Base-by-base conservation (phyloP, 2,113 vertebrate genomes). In the Nesospiza acunhae region DNA sequence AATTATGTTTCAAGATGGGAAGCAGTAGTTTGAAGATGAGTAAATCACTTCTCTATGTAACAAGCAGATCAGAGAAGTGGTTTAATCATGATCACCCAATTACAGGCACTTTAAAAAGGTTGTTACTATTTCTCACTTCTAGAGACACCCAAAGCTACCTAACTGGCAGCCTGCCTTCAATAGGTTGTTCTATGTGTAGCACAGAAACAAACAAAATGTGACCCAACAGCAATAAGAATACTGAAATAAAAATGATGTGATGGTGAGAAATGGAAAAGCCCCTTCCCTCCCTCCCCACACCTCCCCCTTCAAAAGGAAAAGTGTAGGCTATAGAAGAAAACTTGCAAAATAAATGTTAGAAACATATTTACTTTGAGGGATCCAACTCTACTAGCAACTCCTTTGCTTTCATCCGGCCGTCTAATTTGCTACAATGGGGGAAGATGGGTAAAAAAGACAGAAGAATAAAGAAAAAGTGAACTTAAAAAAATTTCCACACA, bases 291-390 rank as follows among this genome's bases (percentile, higher is more conserved):
- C 86, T 87, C 94, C 91, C 97, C 95, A 96, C 88, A 91, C 97
- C 97, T 97, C 94, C 95, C 97, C 95, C 93, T 94, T 97, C 95
- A 93, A 98, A 97, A 98, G 96, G 95, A 97, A 98, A 98, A 97
- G 97, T 97, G 97, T 98, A 98, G 96, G 98, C 97, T 98, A 98
- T 97, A 98, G 98, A 98, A 97, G 87, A 98, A 97, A 98, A 98
- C 94, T 98, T 98, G 97, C 98, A 98, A 98, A 98, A 98, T 97
- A 98, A 98, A 98, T 96, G 97, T 98, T 98, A 98, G 97, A 98
- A 98, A 98, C 98, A 98, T 98, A 98, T 98, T 98, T 98, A 98
- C 98, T 98, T 98, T 98, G 98, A 98, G 98, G 98, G 98, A 98
- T 98, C 98, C 98, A 98, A 98, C 98, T 98, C 98, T 98, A 98